Conservation (phyloP, 2,888 invertebrate genomes). For the Acleris holmiana region DNA sequence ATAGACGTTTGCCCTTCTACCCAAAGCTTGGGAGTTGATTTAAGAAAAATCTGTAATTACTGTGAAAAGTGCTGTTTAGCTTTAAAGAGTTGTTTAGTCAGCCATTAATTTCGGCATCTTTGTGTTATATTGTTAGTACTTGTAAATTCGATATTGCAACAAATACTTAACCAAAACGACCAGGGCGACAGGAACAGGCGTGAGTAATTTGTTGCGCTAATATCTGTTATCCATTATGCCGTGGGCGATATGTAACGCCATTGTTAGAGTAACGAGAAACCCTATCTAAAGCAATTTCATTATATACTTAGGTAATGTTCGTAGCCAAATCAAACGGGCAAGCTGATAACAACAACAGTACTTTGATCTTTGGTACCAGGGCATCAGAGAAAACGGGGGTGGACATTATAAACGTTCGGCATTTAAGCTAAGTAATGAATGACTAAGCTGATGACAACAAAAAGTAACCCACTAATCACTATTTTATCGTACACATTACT, state of each 20-base stretch:
- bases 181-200: conserved; percentile 20
- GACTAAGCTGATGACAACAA: neutral
- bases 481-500: conserved; percentile 25
- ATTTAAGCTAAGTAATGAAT: neutral
- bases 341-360: too few relatives aligned
- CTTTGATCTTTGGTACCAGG: too few relatives aligned
- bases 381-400: neutral
- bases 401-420: neutral
- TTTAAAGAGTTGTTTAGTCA: too few relatives aligned
- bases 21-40: too few relatives aligned
- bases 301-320: conserved; percentile 1
- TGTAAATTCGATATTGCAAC: conserved; percentile 1
- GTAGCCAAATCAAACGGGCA: too few relatives aligned
- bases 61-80: too few relatives aligned
- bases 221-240: conserved; percentile 29
- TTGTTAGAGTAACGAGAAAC: conserved; percentile 12
- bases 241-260: conserved; percentile 25
- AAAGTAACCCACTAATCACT: conserved; percentile 22
- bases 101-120: too few relatives aligned
- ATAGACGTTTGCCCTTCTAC: too few relatives aligned
- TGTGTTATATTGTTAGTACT: too few relatives aligned
- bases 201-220: conserved; percentile 25
- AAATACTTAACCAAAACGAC: conserved; percentile 21
- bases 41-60: too few relatives aligned
- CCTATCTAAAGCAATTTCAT: conserved; percentile 1